Evolutionary conservation across 2,888 invertebrate species (phyloP).

Genomic region (Eupsilia transversa): DNA sequence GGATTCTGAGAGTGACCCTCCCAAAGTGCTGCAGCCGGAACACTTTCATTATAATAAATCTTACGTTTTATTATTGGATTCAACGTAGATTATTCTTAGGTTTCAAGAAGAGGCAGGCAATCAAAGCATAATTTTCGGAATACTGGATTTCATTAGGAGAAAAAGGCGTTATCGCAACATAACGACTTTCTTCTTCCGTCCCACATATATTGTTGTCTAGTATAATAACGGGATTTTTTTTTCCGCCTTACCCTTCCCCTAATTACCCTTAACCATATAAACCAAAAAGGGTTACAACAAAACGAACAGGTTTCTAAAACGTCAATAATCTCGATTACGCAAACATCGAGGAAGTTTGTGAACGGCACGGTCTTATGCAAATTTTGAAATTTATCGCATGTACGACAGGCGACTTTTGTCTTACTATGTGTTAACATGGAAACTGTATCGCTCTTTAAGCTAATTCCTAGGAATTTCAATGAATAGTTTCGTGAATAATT

Average conservation of each 20-base stretch:
- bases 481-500: constrained; percentile 27
- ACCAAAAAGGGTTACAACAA: constrained; percentile 13
- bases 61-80: neutral
- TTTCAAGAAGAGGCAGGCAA: too few species aligned
- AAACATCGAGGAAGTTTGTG: constrained; percentile 18
- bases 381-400: constrained; percentile 58
- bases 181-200: too few species aligned
- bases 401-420: constrained; percentile 45
- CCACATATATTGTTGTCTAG: too few species aligned
- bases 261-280: neutral
- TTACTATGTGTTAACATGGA: constrained; percentile 41
- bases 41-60: too few species aligned
- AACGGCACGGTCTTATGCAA: constrained; percentile 51
- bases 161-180: neutral
- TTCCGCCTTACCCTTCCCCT: neutral
- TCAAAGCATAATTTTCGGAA: too few species aligned
- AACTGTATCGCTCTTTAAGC: constrained; percentile 31
- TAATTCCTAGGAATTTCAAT: constrained; percentile 46
- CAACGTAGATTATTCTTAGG: neutral
- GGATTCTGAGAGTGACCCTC: constrained; percentile 2
- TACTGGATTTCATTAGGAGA: neutral
- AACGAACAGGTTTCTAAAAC: constrained; percentile 8
- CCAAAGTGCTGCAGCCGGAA: too few species aligned
- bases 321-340: constrained; percentile 39
- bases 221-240: too few species aligned